A percentile compares a stretch with the other conserved stretches of the same genome.
Conservation (phyloP, 1,140 invertebrate species). For the Drosophila sp. region DNA sequence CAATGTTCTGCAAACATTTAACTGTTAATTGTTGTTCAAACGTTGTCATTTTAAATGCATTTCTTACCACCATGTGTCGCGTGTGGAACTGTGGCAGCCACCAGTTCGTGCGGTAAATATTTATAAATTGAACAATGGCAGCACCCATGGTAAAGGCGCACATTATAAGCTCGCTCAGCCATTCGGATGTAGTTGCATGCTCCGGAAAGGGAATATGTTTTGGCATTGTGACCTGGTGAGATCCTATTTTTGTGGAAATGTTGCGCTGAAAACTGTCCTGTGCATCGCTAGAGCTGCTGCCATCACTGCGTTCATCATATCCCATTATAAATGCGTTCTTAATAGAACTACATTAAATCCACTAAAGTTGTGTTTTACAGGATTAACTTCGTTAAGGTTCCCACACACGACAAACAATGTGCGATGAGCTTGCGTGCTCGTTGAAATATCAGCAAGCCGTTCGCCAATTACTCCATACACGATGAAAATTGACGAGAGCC, state of each 20-base stretch:
- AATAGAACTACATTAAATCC: conserved; percentile 30
- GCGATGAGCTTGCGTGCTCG: no score
- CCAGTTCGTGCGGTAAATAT: conserved; percentile 98
- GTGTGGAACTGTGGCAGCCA: conserved; percentile 97
- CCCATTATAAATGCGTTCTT: conserved; percentile 35
- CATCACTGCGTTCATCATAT: conserved; percentile 74
- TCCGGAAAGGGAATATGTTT: conserved; percentile 94
- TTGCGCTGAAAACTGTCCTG: conserved; percentile 52
- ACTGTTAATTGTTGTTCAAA: not conserved
- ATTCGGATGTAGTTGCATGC: conserved; percentile 91
- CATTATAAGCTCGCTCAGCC: conserved; percentile 94
- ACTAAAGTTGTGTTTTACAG: not conserved
- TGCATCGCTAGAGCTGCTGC: conserved; percentile 67
- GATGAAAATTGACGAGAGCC: no score
- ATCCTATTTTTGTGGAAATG: conserved; percentile 39
- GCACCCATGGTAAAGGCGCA: conserved; percentile 91
- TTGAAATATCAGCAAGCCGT: no score
- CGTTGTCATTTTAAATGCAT: conserved; percentile 1
- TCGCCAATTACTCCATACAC: no score
- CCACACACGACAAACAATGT: no score
- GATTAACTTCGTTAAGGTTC: not conserved
- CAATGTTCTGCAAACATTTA: conserved; percentile 93
- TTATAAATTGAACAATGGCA: conserved; percentile 94
- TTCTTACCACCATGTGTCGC: conserved; percentile 93
- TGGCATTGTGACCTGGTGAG: conserved; percentile 84